A percentile compares a stretch with the other conserved stretches of the same genome.
Conservation (phyloP, 2,888 invertebrate species). For the Trissolcus japonicus region DNA sequence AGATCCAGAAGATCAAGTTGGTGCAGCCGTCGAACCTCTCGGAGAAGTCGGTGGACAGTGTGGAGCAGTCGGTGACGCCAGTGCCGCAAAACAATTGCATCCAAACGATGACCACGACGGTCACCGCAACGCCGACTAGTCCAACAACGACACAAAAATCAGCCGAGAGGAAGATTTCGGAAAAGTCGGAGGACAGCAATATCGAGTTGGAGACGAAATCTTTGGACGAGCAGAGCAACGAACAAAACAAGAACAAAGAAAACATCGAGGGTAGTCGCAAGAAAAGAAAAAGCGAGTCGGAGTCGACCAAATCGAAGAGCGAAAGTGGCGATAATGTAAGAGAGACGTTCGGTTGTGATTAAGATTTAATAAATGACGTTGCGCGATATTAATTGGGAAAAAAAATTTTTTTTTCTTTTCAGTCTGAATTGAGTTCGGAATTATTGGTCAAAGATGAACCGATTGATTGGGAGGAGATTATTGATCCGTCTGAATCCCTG, state of each 20-base stretch:
- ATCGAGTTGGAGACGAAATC: conserved; percentile 49
- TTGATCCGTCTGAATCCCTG: conserved; percentile 82
- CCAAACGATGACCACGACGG: conserved; percentile 32
- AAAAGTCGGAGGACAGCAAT: conserved; percentile 63
- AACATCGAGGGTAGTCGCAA: conserved; percentile 68
- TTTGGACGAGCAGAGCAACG: conserved; percentile 64
- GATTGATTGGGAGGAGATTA: conserved; percentile 84
- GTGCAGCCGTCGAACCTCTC: conserved; percentile 66
- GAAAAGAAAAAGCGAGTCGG: conserved; percentile 70
- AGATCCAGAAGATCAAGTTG: conserved; percentile 73
- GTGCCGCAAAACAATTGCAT: conserved; percentile 40
- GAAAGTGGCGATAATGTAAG: conserved; percentile 70
- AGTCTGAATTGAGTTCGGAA: conserved; percentile 73
- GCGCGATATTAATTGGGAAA: too few species aligned
- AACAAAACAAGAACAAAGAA: conserved; percentile 71
- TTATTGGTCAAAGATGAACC: conserved; percentile 81
- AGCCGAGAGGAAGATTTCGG: conserved; percentile 62
- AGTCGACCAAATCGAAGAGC: conserved; percentile 72
- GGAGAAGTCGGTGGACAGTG: conserved; percentile 63
- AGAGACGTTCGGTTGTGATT: not conserved
- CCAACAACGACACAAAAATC: conserved; percentile 58
- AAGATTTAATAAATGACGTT: too few species aligned
- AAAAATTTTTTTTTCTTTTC: conserved; percentile 36
- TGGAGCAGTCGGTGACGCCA: conserved; percentile 52
- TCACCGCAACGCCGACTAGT: conserved; percentile 22